Percentiles rank a stretch among this genome's conserved stretches.
Conservation (phyloP, 2,113 vertebrate genomes). For the Neomonachus schauinslandi region DNA sequence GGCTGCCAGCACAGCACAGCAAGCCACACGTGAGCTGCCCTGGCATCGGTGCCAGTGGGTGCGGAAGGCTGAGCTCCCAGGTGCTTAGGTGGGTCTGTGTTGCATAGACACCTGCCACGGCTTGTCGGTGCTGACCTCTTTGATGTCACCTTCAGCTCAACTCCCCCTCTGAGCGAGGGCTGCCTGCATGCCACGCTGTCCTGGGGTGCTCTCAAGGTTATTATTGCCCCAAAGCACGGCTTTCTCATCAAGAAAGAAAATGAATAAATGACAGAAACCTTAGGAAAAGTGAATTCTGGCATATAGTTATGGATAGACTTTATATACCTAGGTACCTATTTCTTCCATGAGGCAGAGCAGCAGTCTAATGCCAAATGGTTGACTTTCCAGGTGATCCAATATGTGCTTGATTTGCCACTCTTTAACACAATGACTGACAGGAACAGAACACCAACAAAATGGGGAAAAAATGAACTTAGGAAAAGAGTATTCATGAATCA, state of each 20-base stretch:
- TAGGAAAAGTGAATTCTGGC: not conserved
- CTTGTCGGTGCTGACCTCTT: not conserved
- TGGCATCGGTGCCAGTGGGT: not conserved
- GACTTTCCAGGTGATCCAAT: constrained; percentile 68
- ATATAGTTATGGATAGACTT: not conserved
- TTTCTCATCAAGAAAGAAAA: not conserved
- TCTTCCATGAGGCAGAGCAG: constrained; percentile 14
- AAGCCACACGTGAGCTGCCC: rapidly evolving
- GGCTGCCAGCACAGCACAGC: not conserved
- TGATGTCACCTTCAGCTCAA: not conserved
- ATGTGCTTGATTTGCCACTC: constrained; percentile 69
- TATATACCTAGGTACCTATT: not conserved
- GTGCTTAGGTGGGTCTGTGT: not conserved
- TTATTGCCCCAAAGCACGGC: not conserved
- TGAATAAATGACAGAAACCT: not conserved
- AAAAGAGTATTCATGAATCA: constrained; percentile 55
- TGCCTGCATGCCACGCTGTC: not conserved
- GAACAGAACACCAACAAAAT: constrained; percentile 37
- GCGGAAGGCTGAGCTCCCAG: not conserved
- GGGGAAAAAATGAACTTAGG: not conserved
- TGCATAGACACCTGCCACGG: not conserved
- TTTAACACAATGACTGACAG: constrained; percentile 71
- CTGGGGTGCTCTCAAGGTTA: not conserved
- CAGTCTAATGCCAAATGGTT: constrained; percentile 68
- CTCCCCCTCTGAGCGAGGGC: not conserved